phyloP scores from a whole-genome alignment of 2,888 invertebrate genomes.

The Meliscaeva auricollis region DNA sequence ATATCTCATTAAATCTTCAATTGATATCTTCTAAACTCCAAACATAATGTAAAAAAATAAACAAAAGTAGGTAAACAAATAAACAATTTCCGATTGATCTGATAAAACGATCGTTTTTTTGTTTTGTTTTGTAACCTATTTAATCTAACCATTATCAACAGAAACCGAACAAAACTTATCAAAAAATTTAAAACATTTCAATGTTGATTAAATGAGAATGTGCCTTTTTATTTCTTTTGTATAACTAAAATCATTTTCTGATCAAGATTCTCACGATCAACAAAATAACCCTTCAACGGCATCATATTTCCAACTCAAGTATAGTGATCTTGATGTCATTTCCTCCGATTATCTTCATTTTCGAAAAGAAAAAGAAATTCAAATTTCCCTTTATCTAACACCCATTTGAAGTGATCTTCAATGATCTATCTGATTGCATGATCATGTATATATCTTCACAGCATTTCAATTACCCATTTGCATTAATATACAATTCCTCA shows the following conservation, averaged over 20 bases:
- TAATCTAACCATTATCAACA: too few species aligned
- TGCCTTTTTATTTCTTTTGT: not conserved
- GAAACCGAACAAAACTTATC: too few species aligned
- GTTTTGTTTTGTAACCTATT: too few species aligned
- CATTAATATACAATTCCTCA: slow-evolving; percentile 58
- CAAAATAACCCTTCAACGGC: slow-evolving; percentile 10
- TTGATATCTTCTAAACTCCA: too few species aligned
- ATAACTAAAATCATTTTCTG: not conserved
- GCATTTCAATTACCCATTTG: slow-evolving; percentile 61
- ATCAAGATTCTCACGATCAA: slow-evolving; percentile 25
- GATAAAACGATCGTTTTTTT: too few species aligned
- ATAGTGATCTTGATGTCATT: slow-evolving; percentile 45
- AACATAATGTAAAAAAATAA: too few species aligned
- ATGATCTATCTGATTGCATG: slow-evolving; percentile 31
- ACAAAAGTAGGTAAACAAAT: too few species aligned
- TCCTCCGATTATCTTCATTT: slow-evolving; percentile 18
- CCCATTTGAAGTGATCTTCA: slow-evolving; percentile 40
- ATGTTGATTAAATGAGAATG: not conserved
- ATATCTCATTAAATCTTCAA: too few species aligned
- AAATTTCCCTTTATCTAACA: slow-evolving; percentile 10
- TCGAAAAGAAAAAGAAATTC: not conserved
- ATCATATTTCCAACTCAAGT: slow-evolving; percentile 38
- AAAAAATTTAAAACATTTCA: too few species aligned
- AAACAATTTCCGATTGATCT: too few species aligned
- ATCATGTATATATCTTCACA: slow-evolving; percentile 31